Evolutionary conservation across 2,113 vertebrate genomes (phyloP), one percentile per base, ranked within the genome.

Genomic region (Nothobranchius kuhntae): DNA sequence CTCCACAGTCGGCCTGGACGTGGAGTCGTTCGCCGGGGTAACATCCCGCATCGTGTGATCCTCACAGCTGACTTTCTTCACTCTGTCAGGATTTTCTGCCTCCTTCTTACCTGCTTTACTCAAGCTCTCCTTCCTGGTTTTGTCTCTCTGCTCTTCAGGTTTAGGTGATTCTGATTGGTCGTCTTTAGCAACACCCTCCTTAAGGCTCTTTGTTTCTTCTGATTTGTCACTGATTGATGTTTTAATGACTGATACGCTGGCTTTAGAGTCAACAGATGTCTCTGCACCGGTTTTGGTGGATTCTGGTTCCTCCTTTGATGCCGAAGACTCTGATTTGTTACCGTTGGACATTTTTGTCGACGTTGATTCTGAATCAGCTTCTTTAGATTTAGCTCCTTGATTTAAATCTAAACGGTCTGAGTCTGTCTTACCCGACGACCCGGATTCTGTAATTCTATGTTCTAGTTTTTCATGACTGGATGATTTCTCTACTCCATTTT

Each of bases 61-160:
- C 8, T 74, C 50, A 30, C 75, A 73, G 68, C 65, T 54, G 10
- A n/a, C 6, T 68, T 70, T 53, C 61, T 51, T 73, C 14, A 5
- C 0, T 2, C 61, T 64, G 45, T 78, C 35, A 1, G 55, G 9
- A 42, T 69, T 65, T 42, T 80, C 66, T 0, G 11, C 60, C 40
- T 53, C 45, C 4, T 38, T 40, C 35, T 70, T 48, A 0, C 61
- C 45, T 26, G 40, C 9, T 9, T 60, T 38, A 10, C 17, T 38
- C 11, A 1, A 0, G 21, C 42, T 67, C 35, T 69, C 38, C 51
- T n/a, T 4, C 1, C 6, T 40, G 38, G 9, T 40, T 40, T 17
- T 3, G 0, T 53, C 45, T 0, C 36, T 21, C 65, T 62, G 69
- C 53, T 77, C 62, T 0, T 3, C 21, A 3, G 57, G 21, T 83